Percentiles rank a stretch among this genome's conserved stretches.
These are phyloP conservation scores for Alectura lathami DNA, from an alignment of 2,113 vertebrate genomes.

Conservation along the genomic window DNA sequence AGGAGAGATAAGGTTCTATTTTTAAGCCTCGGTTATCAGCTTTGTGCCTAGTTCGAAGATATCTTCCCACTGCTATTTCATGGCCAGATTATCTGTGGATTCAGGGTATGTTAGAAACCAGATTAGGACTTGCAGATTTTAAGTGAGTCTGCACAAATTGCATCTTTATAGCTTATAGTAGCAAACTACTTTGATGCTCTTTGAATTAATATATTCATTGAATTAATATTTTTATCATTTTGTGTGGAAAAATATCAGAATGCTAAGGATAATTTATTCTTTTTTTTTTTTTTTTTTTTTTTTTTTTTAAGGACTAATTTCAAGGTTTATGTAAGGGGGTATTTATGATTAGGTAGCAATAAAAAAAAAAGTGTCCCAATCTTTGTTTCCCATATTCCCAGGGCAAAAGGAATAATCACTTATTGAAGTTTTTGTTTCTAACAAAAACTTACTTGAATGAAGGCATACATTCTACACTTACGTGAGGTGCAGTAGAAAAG, in stretches of 20 bases:
- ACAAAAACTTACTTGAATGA: background rate
- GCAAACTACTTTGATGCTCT: background rate
- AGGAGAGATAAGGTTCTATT: background rate
- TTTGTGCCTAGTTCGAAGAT: background rate
- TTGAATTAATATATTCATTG: background rate
- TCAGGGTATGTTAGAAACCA: background rate
- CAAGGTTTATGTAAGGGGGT: background rate
- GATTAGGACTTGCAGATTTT: background rate
- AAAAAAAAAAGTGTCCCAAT: background rate
- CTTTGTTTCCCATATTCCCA: background rate
- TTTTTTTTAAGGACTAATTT: background rate
- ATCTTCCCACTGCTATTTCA: background rate
- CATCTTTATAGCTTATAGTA: background rate
- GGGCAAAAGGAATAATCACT: background rate
- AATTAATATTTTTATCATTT: background rate
- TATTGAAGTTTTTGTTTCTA: background rate
- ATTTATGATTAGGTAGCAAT: background rate
- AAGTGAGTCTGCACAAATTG: background rate
- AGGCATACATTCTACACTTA: background rate
- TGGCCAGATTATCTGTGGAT: background rate
- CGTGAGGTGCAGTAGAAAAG: background rate
- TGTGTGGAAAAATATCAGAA: background rate
- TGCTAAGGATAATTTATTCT: background rate
- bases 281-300: background rate
- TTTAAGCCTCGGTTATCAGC: background rate